A percentile compares a stretch with the other conserved stretches of the same genome.
These are phyloP conservation scores for Poeciliopsis turneri DNA, from an alignment of 2,797 vertebrate genomes.

Conservation along the genomic window DNA sequence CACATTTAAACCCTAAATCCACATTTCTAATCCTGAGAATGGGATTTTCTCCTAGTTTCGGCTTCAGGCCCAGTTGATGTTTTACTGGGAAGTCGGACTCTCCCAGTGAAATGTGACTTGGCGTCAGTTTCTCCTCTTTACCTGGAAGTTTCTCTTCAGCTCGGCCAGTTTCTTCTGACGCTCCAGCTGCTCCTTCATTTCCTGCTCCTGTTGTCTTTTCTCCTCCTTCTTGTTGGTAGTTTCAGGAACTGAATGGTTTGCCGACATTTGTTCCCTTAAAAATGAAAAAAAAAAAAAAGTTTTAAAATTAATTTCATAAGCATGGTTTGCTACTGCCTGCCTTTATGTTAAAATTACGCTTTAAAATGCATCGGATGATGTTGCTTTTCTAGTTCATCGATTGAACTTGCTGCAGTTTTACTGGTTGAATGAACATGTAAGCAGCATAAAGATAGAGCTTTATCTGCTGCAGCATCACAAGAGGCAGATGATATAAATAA, in stretches of 20 bases:
- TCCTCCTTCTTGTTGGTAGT: constrained; percentile 56
- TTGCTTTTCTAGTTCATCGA: not conserved
- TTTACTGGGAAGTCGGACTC: too few relatives aligned
- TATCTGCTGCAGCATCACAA: not conserved
- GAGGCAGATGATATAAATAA: constrained; percentile 33
- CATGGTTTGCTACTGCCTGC: not conserved
- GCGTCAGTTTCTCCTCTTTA: constrained; percentile 27
- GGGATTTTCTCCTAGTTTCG: too few relatives aligned
- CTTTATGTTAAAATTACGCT: not conserved
- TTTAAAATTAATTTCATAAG: not conserved
- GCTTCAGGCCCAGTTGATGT: too few relatives aligned
- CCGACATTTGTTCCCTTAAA: constrained; percentile 41
- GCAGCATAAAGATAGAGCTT: not conserved
- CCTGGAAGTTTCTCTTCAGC: constrained; percentile 80
- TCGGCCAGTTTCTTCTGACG: constrained; percentile 73
- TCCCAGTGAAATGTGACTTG: not conserved
- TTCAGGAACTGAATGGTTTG: not conserved
- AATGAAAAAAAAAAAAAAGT: not conserved
- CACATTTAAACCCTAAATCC: too few relatives aligned
- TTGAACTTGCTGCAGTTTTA: not conserved
- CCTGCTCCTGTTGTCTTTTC: constrained; percentile 61
- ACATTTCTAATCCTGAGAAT: too few relatives aligned
- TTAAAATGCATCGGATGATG: not conserved
- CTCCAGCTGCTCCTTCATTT: constrained; percentile 67
- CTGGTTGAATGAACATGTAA: not conserved